phyloP scores from a whole-genome alignment of 2,113 vertebrate genomes.

The Equus przewalskii region DNA sequence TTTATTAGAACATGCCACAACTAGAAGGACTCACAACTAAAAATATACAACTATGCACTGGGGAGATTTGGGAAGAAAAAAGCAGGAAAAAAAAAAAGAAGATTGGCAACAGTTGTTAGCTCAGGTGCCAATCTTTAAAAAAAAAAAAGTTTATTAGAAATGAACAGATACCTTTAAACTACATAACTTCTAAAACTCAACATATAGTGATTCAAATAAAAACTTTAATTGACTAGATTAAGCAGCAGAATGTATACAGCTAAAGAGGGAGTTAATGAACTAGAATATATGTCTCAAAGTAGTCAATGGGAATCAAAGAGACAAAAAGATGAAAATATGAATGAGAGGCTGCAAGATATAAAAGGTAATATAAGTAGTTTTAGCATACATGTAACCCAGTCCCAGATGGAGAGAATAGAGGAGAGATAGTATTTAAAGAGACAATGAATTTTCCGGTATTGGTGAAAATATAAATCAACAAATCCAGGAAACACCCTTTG shows the following conservation, averaged over 20 bases:
- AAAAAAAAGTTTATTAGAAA: background rate
- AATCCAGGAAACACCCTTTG: background rate
- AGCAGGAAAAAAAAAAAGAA: no score
- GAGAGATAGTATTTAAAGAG: background rate
- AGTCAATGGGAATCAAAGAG: background rate
- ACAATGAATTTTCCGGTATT: background rate
- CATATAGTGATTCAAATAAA: background rate
- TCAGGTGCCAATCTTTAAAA: no score
- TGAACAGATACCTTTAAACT: background rate
- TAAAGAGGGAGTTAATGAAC: conserved; percentile 48
- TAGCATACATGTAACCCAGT: background rate
- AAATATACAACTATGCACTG: no score
- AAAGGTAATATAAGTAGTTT: background rate
- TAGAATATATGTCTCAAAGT: background rate
- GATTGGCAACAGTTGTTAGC: no score
- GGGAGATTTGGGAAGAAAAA: no score
- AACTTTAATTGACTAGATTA: background rate
- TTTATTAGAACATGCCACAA: background rate
- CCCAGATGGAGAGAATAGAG: background rate
- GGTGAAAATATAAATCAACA: background rate
- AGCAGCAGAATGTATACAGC: background rate
- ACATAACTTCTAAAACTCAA: conserved; percentile 1
- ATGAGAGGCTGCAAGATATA: background rate
- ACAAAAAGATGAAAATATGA: background rate
- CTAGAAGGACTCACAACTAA: no score